phyloP scores from a whole-genome alignment of 2,888 invertebrate species.

The Leptothorax acervorum region DNA sequence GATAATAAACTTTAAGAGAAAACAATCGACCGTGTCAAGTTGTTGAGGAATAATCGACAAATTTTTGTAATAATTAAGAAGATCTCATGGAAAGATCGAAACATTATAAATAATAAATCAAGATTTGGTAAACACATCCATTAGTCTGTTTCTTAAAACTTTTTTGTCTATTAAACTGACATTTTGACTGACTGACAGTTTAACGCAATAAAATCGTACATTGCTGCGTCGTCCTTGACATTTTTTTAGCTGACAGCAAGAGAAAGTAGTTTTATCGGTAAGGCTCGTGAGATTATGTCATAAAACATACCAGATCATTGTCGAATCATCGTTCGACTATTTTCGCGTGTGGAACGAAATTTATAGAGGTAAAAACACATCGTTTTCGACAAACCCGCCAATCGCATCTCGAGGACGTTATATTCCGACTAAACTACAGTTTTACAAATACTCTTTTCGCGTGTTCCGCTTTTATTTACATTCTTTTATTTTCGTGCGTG shows the following conservation, averaged over 20 bases:
- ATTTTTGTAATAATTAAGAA: background rate
- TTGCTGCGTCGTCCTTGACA: background rate
- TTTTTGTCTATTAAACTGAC: background rate
- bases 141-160: background rate
- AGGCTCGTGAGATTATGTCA: background rate
- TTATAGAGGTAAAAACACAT: slow-evolving; percentile 30
- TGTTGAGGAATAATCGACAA: background rate
- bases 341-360: background rate
- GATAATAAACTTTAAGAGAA: background rate
- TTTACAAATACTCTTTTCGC: slow-evolving; percentile 74
- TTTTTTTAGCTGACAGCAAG: background rate
- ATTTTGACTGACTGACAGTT: background rate
- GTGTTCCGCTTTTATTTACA: slow-evolving; percentile 62
- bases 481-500: slow-evolving; percentile 57
- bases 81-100: background rate
- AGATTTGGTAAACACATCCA: background rate
- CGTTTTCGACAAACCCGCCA: slow-evolving; percentile 2
- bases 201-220: background rate
- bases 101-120: background rate
- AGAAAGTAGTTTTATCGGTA: slow-evolving; percentile 19
- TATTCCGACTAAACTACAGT: slow-evolving; percentile 71
- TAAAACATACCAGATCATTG: background rate
- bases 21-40: background rate
- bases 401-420: slow-evolving; percentile 60
- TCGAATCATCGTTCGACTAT: slow-evolving; percentile 3